Percentiles rank a stretch among this genome's conserved stretches.
phyloP scores from a whole-genome alignment of 2,888 invertebrate species.

The Andrena haemorrhoa region DNA sequence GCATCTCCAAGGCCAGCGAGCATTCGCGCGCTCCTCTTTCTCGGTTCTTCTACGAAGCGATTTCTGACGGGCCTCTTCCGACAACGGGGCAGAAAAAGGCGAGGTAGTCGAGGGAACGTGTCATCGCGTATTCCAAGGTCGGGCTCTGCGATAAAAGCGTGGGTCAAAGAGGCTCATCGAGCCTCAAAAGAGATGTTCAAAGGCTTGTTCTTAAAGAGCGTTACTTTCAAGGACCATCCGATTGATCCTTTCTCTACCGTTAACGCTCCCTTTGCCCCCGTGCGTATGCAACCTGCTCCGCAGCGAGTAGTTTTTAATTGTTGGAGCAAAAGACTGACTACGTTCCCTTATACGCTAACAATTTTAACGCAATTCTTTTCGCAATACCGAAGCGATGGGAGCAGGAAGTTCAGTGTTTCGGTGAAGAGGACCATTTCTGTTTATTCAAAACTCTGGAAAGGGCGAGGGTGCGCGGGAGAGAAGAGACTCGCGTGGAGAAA shows the following conservation, averaged over 20 bases:
- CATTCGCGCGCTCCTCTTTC: slow-evolving; percentile 8
- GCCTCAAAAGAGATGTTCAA: neutral
- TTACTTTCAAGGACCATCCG: too few relatives aligned
- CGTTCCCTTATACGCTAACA: too few relatives aligned
- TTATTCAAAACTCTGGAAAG: neutral
- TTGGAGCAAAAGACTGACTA: too few relatives aligned
- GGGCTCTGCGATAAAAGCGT: neutral
- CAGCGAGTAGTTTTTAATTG: too few relatives aligned
- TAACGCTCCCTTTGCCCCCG: too few relatives aligned
- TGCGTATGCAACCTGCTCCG: too few relatives aligned
- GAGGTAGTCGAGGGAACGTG: slow-evolving; percentile 6
- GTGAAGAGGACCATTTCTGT: neutral
- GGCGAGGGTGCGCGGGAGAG: neutral
- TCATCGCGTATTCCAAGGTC: slow-evolving; percentile 33
- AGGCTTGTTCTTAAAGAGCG: too few relatives aligned
- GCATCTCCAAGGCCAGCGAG: slow-evolving; percentile 72
- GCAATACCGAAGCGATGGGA: too few relatives aligned
- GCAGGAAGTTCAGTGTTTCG: neutral
- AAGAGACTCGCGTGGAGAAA: neutral
- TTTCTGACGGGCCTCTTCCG: slow-evolving; percentile 17
- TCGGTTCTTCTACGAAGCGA: neutral
- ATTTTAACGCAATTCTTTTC: too few relatives aligned
- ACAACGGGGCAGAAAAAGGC: slow-evolving; percentile 14
- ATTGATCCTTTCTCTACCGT: too few relatives aligned
- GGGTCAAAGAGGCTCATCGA: neutral